phyloP scores from a whole-genome alignment of 2,888 invertebrate genomes.

The Himalopsyche japonica region DNA sequence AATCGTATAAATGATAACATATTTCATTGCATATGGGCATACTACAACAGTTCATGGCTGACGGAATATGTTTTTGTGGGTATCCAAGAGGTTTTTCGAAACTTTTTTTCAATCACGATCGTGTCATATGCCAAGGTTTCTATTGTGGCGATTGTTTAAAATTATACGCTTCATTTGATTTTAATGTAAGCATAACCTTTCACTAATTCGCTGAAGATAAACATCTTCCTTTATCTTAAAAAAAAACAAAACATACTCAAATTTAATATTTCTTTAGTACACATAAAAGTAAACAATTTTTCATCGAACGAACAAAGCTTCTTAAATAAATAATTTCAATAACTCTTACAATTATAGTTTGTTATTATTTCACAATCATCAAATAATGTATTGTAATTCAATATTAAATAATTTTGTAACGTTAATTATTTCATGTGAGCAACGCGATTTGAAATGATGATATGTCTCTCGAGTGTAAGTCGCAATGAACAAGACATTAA shows the following conservation, averaged over 20 bases:
- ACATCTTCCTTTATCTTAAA: background rate
- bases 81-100: background rate
- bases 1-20: background rate
- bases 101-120: background rate
- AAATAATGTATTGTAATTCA: no score
- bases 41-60: background rate
- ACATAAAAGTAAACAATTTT: no score
- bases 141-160: background rate
- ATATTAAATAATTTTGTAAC: no score
- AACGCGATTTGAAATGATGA: no score
- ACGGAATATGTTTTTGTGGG: background rate
- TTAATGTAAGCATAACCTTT: background rate
- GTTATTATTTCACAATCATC: no score
- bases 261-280: background rate
- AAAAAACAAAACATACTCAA: background rate
- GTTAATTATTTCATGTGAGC: no score
- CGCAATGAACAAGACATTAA: no score
- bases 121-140: conserved; percentile 24
- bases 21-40: background rate
- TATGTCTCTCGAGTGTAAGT: no score
- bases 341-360: no score
- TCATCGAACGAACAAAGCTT: no score
- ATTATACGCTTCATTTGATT: background rate
- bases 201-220: background rate
- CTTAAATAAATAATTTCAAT: no score